These are phyloP conservation scores for Zonotrichia albicollis DNA, from an alignment of 2,797 vertebrate genomes.

Conservation along the genomic window DNA sequence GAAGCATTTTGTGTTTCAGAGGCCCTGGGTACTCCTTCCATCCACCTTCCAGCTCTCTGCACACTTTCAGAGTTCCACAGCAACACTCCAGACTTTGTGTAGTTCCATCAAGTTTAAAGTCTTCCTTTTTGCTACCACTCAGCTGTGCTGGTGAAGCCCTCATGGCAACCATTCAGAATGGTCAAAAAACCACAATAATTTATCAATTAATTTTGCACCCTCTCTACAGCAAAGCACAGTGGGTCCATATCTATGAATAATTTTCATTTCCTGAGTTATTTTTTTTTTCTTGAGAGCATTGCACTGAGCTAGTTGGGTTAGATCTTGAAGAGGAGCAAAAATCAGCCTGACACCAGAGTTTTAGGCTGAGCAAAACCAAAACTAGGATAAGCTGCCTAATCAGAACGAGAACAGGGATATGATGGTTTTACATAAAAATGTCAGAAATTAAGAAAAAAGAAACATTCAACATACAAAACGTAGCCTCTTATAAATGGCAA, in stretches of 20 bases:
- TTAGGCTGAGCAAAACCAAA: not conserved
- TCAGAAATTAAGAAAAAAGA: not conserved
- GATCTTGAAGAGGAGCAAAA: not conserved
- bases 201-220: not conserved
- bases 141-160: not conserved
- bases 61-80: not conserved
- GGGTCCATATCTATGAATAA: fast-evolving
- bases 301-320: not conserved
- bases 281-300: not conserved
- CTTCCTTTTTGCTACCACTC: not conserved
- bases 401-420: not conserved
- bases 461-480: not conserved
- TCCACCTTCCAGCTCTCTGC: not conserved
- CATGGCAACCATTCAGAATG: not conserved
- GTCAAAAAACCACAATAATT: not conserved
- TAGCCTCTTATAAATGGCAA: not conserved
- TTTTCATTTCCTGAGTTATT: not conserved
- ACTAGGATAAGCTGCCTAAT: not conserved
- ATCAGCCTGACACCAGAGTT: not conserved
- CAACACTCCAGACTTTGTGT: fast-evolving
- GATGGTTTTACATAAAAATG: not conserved
- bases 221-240: not conserved
- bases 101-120: not conserved
- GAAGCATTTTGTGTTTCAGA: not conserved
- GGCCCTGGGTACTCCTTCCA: not conserved